A percentile compares a stretch with the other conserved stretches of the same genome.
Conservation (phyloP, 2,888 invertebrate species). For the Litoditis marina region DNA sequence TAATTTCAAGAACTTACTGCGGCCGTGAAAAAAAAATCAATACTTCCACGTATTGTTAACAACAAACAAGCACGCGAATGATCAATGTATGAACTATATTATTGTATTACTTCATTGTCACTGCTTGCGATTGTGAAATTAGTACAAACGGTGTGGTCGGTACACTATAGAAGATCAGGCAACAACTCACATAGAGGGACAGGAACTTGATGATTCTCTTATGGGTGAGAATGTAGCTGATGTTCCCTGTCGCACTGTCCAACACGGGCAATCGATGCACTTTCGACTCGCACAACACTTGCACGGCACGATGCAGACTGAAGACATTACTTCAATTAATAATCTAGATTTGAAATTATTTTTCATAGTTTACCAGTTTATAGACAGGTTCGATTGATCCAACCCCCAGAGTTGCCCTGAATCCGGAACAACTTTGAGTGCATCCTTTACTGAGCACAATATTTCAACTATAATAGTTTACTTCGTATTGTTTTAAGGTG, state of each 20-base stretch:
- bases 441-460: too few species aligned
- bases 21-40: too few species aligned
- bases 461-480: too few species aligned
- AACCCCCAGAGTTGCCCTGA: too few species aligned
- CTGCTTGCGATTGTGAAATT: too few species aligned
- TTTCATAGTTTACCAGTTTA: background rate
- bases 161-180: background rate
- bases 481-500: too few species aligned
- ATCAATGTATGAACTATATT: too few species aligned
- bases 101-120: too few species aligned
- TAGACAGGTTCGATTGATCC: background rate
- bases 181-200: slow-evolving; percentile 64
- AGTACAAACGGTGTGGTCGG: background rate
- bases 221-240: slow-evolving; percentile 67
- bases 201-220: slow-evolving; percentile 67
- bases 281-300: slow-evolving; percentile 62
- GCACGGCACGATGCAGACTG: slow-evolving; percentile 63
- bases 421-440: too few species aligned
- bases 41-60: too few species aligned
- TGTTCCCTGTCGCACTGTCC: slow-evolving; percentile 65
- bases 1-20: too few species aligned
- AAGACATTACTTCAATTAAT: slow-evolving; percentile 19
- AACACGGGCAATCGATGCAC: slow-evolving; percentile 67
- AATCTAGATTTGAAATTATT: background rate
- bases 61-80: too few species aligned